These are phyloP conservation scores for Drosophila melanica DNA, from an alignment of 1,140 invertebrate species.

Conservation along the genomic window DNA sequence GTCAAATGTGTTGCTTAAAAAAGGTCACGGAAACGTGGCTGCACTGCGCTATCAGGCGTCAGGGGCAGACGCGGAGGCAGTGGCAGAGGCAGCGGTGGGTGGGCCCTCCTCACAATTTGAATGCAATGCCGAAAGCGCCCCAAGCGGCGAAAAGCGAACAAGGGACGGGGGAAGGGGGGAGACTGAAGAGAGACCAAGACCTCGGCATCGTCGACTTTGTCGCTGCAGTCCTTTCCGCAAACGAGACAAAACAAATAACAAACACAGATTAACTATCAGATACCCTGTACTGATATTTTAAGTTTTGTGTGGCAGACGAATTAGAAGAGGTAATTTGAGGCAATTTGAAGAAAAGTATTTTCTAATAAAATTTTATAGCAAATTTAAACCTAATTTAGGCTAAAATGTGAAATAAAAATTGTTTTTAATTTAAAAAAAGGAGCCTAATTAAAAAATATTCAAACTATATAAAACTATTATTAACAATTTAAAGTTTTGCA, in stretches of 20 bases:
- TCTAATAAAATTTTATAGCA: no score
- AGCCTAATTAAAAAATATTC: no score
- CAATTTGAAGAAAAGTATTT: no score
- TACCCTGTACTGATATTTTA: conserved; percentile 19
- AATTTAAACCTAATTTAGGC: no score
- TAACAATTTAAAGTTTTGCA: no score
- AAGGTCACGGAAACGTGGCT: conserved; percentile 71
- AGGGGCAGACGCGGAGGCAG: not conserved
- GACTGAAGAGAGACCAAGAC: conserved; percentile 38
- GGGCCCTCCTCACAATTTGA: conserved; percentile 22
- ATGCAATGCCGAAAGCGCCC: conserved; percentile 50
- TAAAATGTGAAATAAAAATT: no score
- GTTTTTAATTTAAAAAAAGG: no score
- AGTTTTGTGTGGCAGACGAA: no score
- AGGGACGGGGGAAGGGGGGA: not conserved
- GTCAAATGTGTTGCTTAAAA: conserved; percentile 70
- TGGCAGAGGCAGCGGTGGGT: conserved; percentile 1
- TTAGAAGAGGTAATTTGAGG: no score
- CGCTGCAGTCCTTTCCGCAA: conserved; percentile 46
- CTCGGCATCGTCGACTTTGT: conserved; percentile 53
- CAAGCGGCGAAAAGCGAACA: conserved; percentile 50
- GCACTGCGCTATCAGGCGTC: conserved; percentile 1
- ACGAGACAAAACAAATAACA: conserved; percentile 36
- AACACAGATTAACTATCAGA: conserved; percentile 19
- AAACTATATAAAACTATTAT: no score